These are phyloP conservation scores for Gastrophysa polygoni DNA, from an alignment of 2,888 invertebrate genomes.

Conservation along the genomic window DNA sequence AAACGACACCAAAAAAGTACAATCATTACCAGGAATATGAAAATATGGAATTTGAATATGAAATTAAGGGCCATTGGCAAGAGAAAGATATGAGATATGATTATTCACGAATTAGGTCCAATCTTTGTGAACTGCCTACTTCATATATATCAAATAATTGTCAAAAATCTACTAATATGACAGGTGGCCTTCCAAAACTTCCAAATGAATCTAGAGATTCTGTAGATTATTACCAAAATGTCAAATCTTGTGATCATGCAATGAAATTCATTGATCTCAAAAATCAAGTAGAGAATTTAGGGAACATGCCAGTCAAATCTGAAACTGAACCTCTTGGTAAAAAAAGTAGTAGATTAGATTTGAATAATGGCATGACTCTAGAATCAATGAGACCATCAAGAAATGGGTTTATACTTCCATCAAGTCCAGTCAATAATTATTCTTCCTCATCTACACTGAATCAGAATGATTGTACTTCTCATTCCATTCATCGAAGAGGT, in stretches of 20 bases:
- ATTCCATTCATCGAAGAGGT: slow-evolving; percentile 29
- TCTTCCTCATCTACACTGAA: slow-evolving; percentile 5
- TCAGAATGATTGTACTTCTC: slow-evolving; percentile 19
- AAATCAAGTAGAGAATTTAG: slow-evolving; percentile 38
- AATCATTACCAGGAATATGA: slow-evolving; percentile 52
- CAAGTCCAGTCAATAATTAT: slow-evolving; percentile 21
- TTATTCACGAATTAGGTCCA: slow-evolving; percentile 50
- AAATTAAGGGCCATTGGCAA: slow-evolving; percentile 45
- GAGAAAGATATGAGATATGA: slow-evolving; percentile 44
- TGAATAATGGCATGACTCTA: slow-evolving; percentile 15
- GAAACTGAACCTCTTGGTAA: slow-evolving; percentile 22
- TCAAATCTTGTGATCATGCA: slow-evolving; percentile 46
- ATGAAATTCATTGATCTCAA: slow-evolving; percentile 42
- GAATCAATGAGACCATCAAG: slow-evolving; percentile 22
- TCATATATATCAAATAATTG: slow-evolving; percentile 57
- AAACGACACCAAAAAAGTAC: slow-evolving; percentile 50
- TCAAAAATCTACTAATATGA: slow-evolving; percentile 42
- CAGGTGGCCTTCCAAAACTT: slow-evolving; percentile 40
- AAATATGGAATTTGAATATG: slow-evolving; percentile 54
- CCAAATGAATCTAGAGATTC: slow-evolving; percentile 42
- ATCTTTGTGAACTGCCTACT: slow-evolving; percentile 55
- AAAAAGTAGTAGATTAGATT: slow-evolving; percentile 23
- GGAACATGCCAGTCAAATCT: slow-evolving; percentile 37
- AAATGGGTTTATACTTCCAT: slow-evolving; percentile 24
- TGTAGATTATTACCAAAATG: slow-evolving; percentile 46